Base-by-base conservation (phyloP, 2,113 vertebrate genomes). In the Arenaria interpres region DNA sequence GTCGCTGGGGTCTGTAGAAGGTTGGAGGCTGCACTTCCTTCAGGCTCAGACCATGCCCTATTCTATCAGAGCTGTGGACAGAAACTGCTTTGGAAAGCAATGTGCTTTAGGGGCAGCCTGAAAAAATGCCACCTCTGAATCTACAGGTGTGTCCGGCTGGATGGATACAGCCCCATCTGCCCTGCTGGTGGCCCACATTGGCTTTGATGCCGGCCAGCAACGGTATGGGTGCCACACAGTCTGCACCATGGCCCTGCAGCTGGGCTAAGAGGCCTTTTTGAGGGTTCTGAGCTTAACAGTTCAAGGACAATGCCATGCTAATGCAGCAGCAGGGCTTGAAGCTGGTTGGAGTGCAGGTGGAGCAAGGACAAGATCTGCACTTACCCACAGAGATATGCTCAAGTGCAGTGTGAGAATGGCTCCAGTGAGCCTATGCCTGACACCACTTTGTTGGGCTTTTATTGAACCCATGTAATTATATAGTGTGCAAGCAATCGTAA, bases 141-240 rank as follows among this genome's bases (percentile, higher is more conserved):
- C 10, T 32, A 4, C 25, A 56, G 64, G 20, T 27, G 53, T 39
- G 45, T 37, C 50, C 1, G 7, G 21, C n/a, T 24, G 33, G 37
- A 12, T 19, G 27, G 37, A 37, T 27, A 8, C 7, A 35, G 28
- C 41, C 45, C 9, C 0, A 0, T 62, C 71, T 10, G 75, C 41
- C 35, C 50, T 27, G 5, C 43, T 28, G 25, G 5, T n/a, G 54
- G 71, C 24, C 43, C 28, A 37, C 4, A 21, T 1, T 43, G 35
- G 3, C 22, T 66, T 62, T 72, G 20, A 4, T n/a, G 23, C 23
- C 39, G 25, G 7, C 6, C 27, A 46, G 53, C 54, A 1, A 0
- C 0, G 2, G 63, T 17, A 10, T 19, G 37, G 56, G 56, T 7
- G 57, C 68, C 5, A 1, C 7, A 3, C 3, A 10, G 46, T 32